Base-by-base conservation (phyloP, 2,797 vertebrate species). In the Anguilla anguilla region DNA sequence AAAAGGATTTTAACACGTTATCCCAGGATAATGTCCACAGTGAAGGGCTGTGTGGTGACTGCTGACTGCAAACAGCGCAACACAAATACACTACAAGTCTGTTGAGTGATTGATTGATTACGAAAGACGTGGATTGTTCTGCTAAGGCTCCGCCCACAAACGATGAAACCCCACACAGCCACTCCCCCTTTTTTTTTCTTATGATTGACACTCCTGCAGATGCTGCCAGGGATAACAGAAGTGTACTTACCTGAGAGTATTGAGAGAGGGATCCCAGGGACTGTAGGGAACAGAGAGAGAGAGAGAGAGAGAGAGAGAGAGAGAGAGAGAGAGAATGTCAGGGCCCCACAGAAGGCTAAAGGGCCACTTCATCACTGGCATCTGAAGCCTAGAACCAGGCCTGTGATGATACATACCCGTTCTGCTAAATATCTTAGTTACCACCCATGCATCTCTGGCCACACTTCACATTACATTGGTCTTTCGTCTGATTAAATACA, bases 211-310 rank as follows among this genome's bases (percentile, higher is more conserved):
- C 17, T 28, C 43, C 85, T 31, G 25, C 35, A 85, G 72, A 35
- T 13, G 25, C 22, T 19, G 1, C 77, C 31, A 46, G 22, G 43
- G 25, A 61, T 53, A 46, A 51, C 4, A 69, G 35, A 57, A 43
- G 84, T 81, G 57, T 88, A 91, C 91, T 97, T 97, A 98, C 98
- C 97, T 98, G 97, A 1, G 97, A 97, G 93, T 97, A 98, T 0
- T 97, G 97, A 89, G 98, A 98, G 91, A 97, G 95, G 6, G 97
- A 97, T 87, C 97, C 96, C 95, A 98, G 90, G 25, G 98, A 98
- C 98, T 98, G 93, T 87, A 92, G 88, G 88, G 69, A 91, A 55
- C 3, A 82, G 25, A 72, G 17, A 91, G 90, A 91, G 91, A 86
- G 84, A 39, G 19, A 88, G 53, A 91, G 90, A 87, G 87, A 86